These are phyloP conservation scores for Hippocampus zosterae DNA, from an alignment of 2,113 vertebrate genomes.

Conservation along the genomic window DNA sequence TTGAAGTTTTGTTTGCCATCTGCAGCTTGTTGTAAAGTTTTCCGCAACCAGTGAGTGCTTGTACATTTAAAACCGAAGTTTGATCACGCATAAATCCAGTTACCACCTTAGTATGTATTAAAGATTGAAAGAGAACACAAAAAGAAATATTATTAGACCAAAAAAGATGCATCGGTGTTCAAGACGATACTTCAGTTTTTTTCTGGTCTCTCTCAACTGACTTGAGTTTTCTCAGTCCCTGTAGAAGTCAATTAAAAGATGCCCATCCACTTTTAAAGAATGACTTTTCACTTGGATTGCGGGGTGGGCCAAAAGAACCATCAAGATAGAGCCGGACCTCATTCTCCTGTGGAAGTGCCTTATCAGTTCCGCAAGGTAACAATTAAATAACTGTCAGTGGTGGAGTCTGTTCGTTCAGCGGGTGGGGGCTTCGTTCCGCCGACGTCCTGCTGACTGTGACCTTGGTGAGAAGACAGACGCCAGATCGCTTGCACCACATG, in stretches of 20 bases:
- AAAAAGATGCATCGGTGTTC: not conserved
- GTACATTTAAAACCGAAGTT: too few relatives aligned
- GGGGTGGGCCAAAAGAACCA: slow-evolving; percentile 28
- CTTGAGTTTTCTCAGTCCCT: slow-evolving; percentile 5
- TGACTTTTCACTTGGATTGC: slow-evolving; percentile 25
- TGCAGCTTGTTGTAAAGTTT: not conserved
- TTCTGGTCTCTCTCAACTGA: not conserved
- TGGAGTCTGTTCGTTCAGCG: slow-evolving; percentile 35
- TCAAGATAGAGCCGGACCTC: slow-evolving; percentile 43
- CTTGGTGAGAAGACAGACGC: slow-evolving; percentile 52
- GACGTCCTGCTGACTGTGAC: slow-evolving; percentile 53
- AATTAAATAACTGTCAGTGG: slow-evolving; percentile 65
- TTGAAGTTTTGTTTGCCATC: not conserved
- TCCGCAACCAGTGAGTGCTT: too few relatives aligned
- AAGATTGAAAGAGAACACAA: not conserved
- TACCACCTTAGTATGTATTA: too few relatives aligned
- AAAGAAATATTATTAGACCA: not conserved
- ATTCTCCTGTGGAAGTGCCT: slow-evolving; percentile 25
- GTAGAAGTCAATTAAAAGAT: slow-evolving; percentile 4
- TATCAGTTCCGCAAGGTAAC: slow-evolving; percentile 57
- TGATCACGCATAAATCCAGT: too few relatives aligned
- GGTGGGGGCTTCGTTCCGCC: slow-evolving; percentile 4
- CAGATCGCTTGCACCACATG: slow-evolving; percentile 30
- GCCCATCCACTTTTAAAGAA: slow-evolving; percentile 9
- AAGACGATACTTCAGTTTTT: not conserved